These are phyloP conservation scores for Cheilinus undulatus DNA, from an alignment of 2,113 vertebrate species.

Conservation along the genomic window DNA sequence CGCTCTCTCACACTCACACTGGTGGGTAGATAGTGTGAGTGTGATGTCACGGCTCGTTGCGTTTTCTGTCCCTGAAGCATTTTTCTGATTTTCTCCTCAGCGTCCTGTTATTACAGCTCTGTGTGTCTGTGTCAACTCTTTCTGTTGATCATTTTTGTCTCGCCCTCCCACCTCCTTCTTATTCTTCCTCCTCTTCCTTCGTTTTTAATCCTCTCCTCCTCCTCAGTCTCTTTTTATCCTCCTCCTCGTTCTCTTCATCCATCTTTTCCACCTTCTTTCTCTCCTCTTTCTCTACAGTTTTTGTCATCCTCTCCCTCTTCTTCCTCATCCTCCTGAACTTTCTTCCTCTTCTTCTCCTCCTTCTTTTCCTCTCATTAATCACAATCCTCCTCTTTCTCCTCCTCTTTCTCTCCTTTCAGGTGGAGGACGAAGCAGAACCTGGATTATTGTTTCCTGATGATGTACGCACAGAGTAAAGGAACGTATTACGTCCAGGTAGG, in stretches of 20 bases:
- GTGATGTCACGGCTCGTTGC: conserved; percentile 14
- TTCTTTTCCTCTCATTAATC: too few species aligned
- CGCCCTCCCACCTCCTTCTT: not conserved
- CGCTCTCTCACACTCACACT: too few species aligned
- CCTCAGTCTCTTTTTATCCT: not conserved
- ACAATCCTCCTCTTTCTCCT: not conserved
- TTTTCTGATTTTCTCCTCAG: conserved; percentile 9
- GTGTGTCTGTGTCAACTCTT: not conserved
- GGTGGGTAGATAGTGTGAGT: not conserved
- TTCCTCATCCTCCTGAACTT: conserved; percentile 6
- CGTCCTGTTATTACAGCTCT: conserved; percentile 6
- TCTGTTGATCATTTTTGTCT: not conserved
- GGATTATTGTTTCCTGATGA: conserved; percentile 99
- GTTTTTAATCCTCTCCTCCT: too few species aligned
- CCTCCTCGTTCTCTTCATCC: not conserved
- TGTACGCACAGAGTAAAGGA: conserved; percentile 98
- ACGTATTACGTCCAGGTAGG: conserved; percentile 89
- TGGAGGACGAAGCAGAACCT: conserved; percentile 99
- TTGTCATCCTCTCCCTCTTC: conserved; percentile 38
- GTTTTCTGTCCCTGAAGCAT: conserved; percentile 2
- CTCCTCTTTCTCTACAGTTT: not conserved
- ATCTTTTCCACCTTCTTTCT: not conserved
- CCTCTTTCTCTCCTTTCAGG: conserved; percentile 77
- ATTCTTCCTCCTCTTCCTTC: not conserved
- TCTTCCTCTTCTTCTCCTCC: too few species aligned